phyloP scores from a whole-genome alignment of 2,888 invertebrate species.

The Seladonia tumulorum region DNA sequence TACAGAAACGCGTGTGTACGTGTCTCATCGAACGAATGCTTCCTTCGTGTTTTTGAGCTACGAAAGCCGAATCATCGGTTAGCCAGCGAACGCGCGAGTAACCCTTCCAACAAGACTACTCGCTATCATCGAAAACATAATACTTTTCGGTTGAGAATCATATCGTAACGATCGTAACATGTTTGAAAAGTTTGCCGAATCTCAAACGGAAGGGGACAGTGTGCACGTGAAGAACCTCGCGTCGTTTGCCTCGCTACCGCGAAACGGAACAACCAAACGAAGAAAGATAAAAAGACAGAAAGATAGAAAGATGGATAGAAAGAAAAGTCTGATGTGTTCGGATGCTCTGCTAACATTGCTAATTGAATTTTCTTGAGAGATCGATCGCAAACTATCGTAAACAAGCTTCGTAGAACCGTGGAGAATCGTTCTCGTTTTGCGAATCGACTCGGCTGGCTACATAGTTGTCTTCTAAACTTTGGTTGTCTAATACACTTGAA shows the following conservation, averaged over 20 bases:
- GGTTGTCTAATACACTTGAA: neutral
- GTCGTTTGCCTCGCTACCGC: slow-evolving; percentile 34
- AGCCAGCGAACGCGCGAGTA: neutral
- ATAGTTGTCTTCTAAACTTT: slow-evolving; percentile 29
- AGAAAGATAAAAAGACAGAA: neutral
- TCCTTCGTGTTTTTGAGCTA: slow-evolving; percentile 24
- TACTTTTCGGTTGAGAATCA: slow-evolving; percentile 21
- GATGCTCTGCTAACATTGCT: slow-evolving; percentile 16
- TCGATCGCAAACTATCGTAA: slow-evolving; percentile 9
- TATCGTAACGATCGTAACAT: slow-evolving; percentile 9
- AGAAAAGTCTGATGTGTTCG: slow-evolving; percentile 19
- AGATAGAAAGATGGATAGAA: neutral
- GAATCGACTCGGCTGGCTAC: neutral
- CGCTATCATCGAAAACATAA: neutral
- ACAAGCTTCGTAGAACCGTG: slow-evolving; percentile 18
- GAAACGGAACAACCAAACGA: slow-evolving; percentile 3
- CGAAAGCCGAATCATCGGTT: slow-evolving; percentile 11
- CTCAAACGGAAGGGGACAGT: slow-evolving; percentile 34
- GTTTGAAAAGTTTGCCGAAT: slow-evolving; percentile 36
- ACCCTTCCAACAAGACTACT: slow-evolving; percentile 23
- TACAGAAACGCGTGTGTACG: slow-evolving; percentile 9
- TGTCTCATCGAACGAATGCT: slow-evolving; percentile 41
- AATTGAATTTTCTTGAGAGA: slow-evolving; percentile 12
- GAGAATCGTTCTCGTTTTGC: neutral
- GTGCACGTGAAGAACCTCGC: slow-evolving; percentile 20